Conservation (phyloP, 2,888 invertebrate genomes). For the Xestobium rufovillosum region DNA sequence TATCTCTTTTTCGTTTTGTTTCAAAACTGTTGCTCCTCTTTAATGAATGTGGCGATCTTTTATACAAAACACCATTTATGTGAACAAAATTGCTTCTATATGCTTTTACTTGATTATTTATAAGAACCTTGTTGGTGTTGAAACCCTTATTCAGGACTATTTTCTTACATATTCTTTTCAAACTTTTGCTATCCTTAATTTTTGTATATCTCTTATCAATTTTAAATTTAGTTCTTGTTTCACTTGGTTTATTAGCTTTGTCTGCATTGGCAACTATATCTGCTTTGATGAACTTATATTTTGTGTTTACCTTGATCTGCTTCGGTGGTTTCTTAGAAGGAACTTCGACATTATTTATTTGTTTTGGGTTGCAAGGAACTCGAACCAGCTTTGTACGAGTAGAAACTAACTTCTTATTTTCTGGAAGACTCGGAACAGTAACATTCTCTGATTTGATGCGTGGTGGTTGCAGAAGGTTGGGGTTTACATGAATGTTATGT, state of each 20-base stretch:
- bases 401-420: background rate
- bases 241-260: slow-evolving; percentile 20
- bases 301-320: too few relatives aligned
- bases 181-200: slow-evolving; percentile 17
- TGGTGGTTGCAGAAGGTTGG: slow-evolving; percentile 19
- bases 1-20: too few relatives aligned
- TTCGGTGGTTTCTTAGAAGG: too few relatives aligned
- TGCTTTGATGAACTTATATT: slow-evolving; percentile 20
- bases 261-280: slow-evolving; percentile 18
- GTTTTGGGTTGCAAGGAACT: too few relatives aligned
- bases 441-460: background rate
- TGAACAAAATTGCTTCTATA: slow-evolving; percentile 27
- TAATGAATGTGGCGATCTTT: slow-evolving; percentile 31
- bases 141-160: slow-evolving; percentile 27
- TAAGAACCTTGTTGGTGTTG: slow-evolving; percentile 25
- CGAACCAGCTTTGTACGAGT: too few relatives aligned
- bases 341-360: too few relatives aligned
- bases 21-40: slow-evolving; percentile 24
- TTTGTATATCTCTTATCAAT: slow-evolving; percentile 8
- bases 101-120: slow-evolving; percentile 20
- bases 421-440: background rate
- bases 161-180: slow-evolving; percentile 28
- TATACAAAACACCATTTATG: slow-evolving; percentile 33
- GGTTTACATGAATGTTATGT: slow-evolving; percentile 25
- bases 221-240: slow-evolving; percentile 4